Evolutionary conservation across 2,888 invertebrate genomes (phyloP).

Genomic region (Idaea dimidiata): DNA sequence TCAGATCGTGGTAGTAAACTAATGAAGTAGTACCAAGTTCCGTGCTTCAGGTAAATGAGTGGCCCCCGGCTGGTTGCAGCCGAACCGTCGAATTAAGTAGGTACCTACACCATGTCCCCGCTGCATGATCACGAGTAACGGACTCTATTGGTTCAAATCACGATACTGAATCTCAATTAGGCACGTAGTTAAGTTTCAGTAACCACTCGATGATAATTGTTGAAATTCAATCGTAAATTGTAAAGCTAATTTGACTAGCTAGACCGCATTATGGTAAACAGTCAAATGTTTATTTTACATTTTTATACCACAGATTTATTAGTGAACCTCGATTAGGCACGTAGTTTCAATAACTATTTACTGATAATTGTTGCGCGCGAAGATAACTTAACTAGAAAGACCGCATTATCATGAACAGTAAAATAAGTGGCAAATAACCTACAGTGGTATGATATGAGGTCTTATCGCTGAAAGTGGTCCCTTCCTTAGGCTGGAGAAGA

Average conservation of each 20-base stretch:
- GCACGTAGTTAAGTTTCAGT: not conserved
- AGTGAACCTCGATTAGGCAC: too few species aligned
- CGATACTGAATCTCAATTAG: not conserved
- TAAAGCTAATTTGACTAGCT: not conserved
- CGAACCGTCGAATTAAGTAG: not conserved
- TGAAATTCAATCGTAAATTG: not conserved
- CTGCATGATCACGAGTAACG: not conserved
- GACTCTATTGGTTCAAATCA: not conserved
- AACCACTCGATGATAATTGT: not conserved
- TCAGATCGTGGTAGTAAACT: conserved; percentile 1
- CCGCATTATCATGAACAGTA: too few species aligned
- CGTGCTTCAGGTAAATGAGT: not conserved
- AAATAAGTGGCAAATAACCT: too few species aligned
- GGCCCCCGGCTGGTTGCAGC: not conserved
- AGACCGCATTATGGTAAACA: too few species aligned
- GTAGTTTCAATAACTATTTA: too few species aligned
- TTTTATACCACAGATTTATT: too few species aligned
- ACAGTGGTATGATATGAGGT: too few species aligned
- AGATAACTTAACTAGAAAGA: too few species aligned
- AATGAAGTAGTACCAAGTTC: not conserved
- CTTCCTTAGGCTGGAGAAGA: too few species aligned
- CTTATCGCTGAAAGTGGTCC: too few species aligned
- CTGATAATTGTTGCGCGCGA: too few species aligned
- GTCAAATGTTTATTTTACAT: too few species aligned
- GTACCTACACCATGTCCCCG: not conserved